These are phyloP conservation scores for Aphidoletes aphidimyza DNA, from an alignment of 2,888 invertebrate species.

Conservation along the genomic window DNA sequence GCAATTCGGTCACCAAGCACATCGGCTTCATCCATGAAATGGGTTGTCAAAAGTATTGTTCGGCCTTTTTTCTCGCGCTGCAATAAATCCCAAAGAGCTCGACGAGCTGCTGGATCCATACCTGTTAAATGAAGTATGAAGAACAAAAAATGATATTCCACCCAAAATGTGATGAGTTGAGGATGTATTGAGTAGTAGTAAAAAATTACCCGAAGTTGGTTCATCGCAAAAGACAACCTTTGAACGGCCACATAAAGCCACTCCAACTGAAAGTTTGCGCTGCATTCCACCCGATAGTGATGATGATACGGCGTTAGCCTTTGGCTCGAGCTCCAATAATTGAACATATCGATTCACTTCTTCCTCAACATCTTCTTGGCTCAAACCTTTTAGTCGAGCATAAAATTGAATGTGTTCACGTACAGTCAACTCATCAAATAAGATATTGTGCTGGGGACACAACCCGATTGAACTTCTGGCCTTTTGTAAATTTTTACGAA, in stretches of 20 bases:
- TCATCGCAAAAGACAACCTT: constrained; percentile 79
- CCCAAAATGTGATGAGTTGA: too few species aligned
- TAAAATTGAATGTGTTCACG: constrained; percentile 86
- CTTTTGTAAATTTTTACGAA: constrained; percentile 71
- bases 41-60: constrained; percentile 83
- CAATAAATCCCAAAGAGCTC: constrained; percentile 86
- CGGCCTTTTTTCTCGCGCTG: constrained; percentile 78
- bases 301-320: constrained; percentile 70
- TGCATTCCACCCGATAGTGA: constrained; percentile 83
- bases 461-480: constrained; percentile 80
- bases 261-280: constrained; percentile 78
- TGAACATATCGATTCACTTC: constrained; percentile 75
- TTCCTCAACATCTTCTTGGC: constrained; percentile 67
- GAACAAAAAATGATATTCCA: too few species aligned
- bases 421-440: constrained; percentile 85
- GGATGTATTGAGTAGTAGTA: too few species aligned
- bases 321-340: constrained; percentile 74
- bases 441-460: constrained; percentile 87
- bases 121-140: too few species aligned
- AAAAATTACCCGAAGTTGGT: constrained; percentile 83
- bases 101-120: constrained; percentile 85
- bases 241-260: constrained; percentile 80
- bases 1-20: constrained; percentile 87
- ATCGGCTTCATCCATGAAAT: constrained; percentile 94
- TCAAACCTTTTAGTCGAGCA: constrained; percentile 76